Evolutionary conservation across 2,888 invertebrate species (phyloP).

Genomic region (Drosophila atripex): DNA sequence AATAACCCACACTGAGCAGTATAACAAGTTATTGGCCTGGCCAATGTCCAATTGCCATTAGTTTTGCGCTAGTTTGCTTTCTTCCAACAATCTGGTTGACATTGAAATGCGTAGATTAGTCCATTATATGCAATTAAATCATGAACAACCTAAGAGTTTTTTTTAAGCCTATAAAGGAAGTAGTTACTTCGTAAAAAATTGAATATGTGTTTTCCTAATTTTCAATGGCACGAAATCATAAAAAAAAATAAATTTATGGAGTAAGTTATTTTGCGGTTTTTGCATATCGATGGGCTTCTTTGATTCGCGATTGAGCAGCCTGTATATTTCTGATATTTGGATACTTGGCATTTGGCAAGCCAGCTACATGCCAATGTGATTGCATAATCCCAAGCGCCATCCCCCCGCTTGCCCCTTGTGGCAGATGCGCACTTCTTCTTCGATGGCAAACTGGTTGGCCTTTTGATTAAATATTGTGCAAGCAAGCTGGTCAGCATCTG

Average conservation of each 20-base stretch:
- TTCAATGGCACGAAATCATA: not conserved
- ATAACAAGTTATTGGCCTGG: slow-evolving; percentile 19
- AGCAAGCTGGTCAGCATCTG: slow-evolving; percentile 32
- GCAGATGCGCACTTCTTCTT: slow-evolving; percentile 51
- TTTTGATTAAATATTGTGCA: slow-evolving; percentile 58
- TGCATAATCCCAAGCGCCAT: slow-evolving; percentile 52
- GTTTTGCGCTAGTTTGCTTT: slow-evolving; percentile 45
- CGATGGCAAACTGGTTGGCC: slow-evolving; percentile 56
- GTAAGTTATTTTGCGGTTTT: slow-evolving; percentile 10
- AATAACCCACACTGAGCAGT: slow-evolving; percentile 6
- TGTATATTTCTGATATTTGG: slow-evolving; percentile 4
- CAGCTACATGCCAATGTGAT: slow-evolving; percentile 60
- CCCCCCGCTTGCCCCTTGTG: not conserved
- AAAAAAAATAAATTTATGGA: slow-evolving; percentile 7
- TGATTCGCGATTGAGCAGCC: slow-evolving; percentile 17
- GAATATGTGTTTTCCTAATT: not conserved
- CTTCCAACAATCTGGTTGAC: slow-evolving; percentile 41
- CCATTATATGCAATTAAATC: not conserved
- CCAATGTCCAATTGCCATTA: slow-evolving; percentile 10
- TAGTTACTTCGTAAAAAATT: not conserved
- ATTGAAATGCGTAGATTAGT: slow-evolving; percentile 38
- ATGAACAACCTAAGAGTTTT: not conserved
- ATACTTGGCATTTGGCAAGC: slow-evolving; percentile 40
- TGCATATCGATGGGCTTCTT: no score
- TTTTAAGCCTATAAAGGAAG: not conserved